phyloP scores from a whole-genome alignment of 2,888 invertebrate genomes.

The Empis livida region DNA sequence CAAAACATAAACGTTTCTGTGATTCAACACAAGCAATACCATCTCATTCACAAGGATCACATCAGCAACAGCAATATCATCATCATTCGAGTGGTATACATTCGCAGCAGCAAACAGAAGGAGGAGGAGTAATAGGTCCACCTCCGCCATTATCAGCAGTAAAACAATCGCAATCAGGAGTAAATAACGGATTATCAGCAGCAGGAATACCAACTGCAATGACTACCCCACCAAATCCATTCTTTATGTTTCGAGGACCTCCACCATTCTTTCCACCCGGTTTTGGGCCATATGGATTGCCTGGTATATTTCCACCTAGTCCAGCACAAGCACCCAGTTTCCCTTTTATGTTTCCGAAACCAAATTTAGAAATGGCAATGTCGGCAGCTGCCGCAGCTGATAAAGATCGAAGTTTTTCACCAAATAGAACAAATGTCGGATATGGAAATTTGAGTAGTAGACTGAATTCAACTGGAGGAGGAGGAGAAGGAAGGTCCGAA shows the following conservation, averaged over 20 bases:
- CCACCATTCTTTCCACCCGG: conserved; percentile 50
- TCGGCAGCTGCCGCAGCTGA: conserved; percentile 33
- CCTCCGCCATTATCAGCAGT: conserved; percentile 9
- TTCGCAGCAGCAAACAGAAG: conserved; percentile 12
- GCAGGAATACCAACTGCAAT: conserved; percentile 31
- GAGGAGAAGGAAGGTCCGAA: conserved; percentile 38
- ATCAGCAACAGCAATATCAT: conserved; percentile 31
- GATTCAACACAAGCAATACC: conserved; percentile 48
- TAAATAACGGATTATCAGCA: conserved; percentile 9
- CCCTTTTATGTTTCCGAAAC: conserved; percentile 47
- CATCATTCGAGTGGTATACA: conserved; percentile 9
- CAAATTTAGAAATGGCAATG: conserved; percentile 40
- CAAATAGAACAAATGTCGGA: conserved; percentile 13
- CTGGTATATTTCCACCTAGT: conserved; percentile 44
- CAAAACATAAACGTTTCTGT: conserved; percentile 94
- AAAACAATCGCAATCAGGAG: conserved; percentile 10
- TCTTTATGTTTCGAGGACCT: conserved; percentile 58
- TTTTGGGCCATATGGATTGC: conserved; percentile 46
- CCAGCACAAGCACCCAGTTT: conserved; percentile 25
- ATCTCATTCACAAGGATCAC: conserved; percentile 19
- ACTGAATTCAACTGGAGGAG: conserved; percentile 30
- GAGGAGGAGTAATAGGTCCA: conserved; percentile 6
- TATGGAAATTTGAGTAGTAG: background rate
- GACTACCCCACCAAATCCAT: conserved; percentile 46
- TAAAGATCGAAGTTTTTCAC: conserved; percentile 44